Percentiles rank a stretch among this genome's conserved stretches.
Evolutionary conservation across 2,888 invertebrate genomes (phyloP).

Genomic region (Tubulanus polymorphus): DNA sequence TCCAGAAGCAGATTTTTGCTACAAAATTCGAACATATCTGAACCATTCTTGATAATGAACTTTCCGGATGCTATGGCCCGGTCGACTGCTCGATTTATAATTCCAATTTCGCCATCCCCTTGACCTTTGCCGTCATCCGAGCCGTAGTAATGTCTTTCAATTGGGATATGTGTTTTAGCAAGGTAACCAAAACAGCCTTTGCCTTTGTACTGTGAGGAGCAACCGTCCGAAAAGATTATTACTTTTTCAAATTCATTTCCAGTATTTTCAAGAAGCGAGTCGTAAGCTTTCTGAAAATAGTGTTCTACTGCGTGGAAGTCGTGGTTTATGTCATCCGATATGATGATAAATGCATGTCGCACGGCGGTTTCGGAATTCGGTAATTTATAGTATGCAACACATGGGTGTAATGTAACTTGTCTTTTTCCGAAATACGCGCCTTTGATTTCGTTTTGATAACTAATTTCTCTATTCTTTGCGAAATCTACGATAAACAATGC

Average conservation of each 20-base stretch:
- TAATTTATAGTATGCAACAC: conserved; percentile 15
- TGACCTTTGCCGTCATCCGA: conserved; percentile 5
- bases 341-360: conserved; percentile 11
- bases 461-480: conserved; percentile 47
- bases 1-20: neutral
- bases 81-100: neutral
- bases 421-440: conserved; percentile 12
- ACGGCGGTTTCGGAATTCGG: conserved; percentile 5
- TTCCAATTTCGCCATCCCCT: conserved; percentile 4
- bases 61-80: neutral
- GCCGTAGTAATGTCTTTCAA: neutral
- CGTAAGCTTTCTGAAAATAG: conserved; percentile 8
- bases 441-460: conserved; percentile 20
- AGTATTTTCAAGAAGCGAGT: neutral
- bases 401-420: conserved; percentile 22
- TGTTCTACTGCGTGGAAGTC: conserved; percentile 20
- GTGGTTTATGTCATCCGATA: conserved; percentile 20
- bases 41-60: neutral
- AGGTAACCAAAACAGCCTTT: neutral
- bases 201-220: conserved; percentile 4
- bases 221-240: conserved; percentile 1
- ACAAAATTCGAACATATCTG: neutral
- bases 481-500: conserved; percentile 58
- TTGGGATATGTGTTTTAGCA: neutral
- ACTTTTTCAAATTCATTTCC: neutral